Base-by-base conservation (phyloP, 2,888 invertebrate species). In the Subacronicta megacephala region DNA sequence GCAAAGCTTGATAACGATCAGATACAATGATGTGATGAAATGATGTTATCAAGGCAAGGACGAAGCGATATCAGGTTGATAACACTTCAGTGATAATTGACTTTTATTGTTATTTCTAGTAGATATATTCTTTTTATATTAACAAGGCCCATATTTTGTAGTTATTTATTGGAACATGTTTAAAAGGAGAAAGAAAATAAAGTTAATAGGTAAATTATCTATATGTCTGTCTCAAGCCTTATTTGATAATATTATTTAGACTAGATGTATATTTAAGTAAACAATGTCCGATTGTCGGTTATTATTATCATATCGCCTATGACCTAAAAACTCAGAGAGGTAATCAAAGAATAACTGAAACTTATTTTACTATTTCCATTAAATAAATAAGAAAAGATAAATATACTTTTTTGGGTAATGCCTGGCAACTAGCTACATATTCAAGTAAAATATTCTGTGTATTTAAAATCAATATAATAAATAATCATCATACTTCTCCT, bases 221-320 rank as follows among this genome's bases (percentile, higher is more conserved):
- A n/a, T 5, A n/a, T 10, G 7, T 23, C 23, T 23, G 23, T 23
- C 1, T 9, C 23, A 23, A 23, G 23, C 23, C 23, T 23, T 6
- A 26, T 26, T 26, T 7, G 31, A 31, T 31, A 31, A 31, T 31
- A 31, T 31, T n/a, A 31, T 31, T 31, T 31, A n/a, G 31, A 31
- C 31, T 31, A 31, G n/a, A 31, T 31, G 5, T 31, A 31, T n/a
- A 4, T 31, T 31, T 31, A 12, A 6, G 31, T 31, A n/a, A 31
- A 31, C n/a, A 31, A 31, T n/a, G n/a, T n/a, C n/a, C n/a, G 31
- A n/a, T 31, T 12, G 31, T 31, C 31, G 31, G n/a, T 5, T n/a
- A 46, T 5, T n/a, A 46, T 16, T 42, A 33, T 44, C 20, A 36
- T 7, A 15, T 41, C 3, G 35, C 40, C 18, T 33, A 17, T 49